Base-by-base conservation (phyloP, 2,113 vertebrate genomes). In the Cyphotilapia sp. region DNA sequence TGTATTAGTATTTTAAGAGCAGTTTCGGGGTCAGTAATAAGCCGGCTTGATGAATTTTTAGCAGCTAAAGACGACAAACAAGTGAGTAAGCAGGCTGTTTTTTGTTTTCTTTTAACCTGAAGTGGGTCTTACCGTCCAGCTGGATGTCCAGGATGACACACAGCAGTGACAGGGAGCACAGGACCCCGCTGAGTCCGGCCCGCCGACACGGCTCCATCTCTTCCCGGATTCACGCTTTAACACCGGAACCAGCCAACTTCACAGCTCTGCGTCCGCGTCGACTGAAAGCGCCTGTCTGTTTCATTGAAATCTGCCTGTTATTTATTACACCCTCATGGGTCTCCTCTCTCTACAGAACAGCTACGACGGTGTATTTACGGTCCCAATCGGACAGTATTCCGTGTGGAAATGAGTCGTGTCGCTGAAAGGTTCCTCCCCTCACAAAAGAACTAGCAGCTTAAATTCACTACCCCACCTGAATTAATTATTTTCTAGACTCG, bases 81-180 rank as follows among this genome's bases (percentile, higher is more conserved):
- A 53, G 33, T 13, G 63, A 38, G 61, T 69, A 22, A 69, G 33
- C 33, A 38, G 33, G 61, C 19, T 66, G 61, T 38, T 69, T 17
- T 19, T 19, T 35, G 63, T 7, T 14, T 56, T 10, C 16, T 29
- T 61, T 45, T 3, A 4, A 4, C 2, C 0, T 81, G 19, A 56
- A 76, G 3, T 1, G 4, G 2, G 82, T 29, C 89, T 95, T 91
- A 97, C 97, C 97, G 92, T 97, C 96, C 89, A 97, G 90, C 93
- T 97, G 97, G 42, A 97, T 95, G 91, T 97, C 97, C 92, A 97
- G 89, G 12, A 97, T 80, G 61, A 97, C 97, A 92, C 96, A 97
- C 8, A 97, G 94, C 90, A 97, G 94, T 3, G 95, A 96, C 88
- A 97, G 81, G 57, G 96, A 97, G 76, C 96, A 96, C 84, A 97